These are phyloP conservation scores for Drosophila biarmipes DNA, from an alignment of 1,140 invertebrate species.

Conservation along the genomic window DNA sequence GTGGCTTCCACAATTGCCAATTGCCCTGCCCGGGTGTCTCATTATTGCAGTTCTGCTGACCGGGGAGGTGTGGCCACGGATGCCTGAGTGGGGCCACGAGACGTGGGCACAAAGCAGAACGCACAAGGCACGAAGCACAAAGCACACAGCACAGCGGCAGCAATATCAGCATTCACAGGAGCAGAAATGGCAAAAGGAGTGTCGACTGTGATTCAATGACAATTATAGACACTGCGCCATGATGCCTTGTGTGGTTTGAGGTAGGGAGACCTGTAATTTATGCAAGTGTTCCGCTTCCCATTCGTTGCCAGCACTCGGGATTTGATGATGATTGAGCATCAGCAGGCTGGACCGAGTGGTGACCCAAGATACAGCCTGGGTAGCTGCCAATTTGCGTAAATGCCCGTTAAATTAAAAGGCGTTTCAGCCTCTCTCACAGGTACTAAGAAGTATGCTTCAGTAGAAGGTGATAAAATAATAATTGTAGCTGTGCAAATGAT, in stretches of 20 bases:
- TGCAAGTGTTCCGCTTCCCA: constrained; percentile 33
- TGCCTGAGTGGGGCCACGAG: constrained; percentile 13
- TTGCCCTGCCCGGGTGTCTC: constrained; percentile 48
- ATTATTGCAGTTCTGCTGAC: constrained; percentile 58
- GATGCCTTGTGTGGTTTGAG: not conserved
- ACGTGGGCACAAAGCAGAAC: constrained; percentile 22
- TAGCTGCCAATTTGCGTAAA: constrained; percentile 4
- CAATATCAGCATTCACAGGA: constrained; percentile 17
- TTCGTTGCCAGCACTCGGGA: constrained; percentile 17
- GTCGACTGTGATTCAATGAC: constrained; percentile 29
- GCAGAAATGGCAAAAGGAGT: not conserved
- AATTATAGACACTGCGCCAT: constrained; percentile 28
- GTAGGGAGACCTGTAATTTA: constrained; percentile 35
- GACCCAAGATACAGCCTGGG: not conserved
- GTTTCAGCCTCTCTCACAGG: not conserved
- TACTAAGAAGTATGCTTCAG: not conserved
- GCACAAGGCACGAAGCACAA: not conserved
- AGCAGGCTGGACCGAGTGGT: not conserved
- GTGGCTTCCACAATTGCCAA: constrained; percentile 52
- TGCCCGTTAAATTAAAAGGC: constrained; percentile 6
- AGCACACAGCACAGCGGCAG: not conserved
- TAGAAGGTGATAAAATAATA: not conserved
- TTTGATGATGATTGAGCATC: constrained; percentile 28
- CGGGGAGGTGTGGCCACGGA: constrained; percentile 8
- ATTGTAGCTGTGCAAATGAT: too few relatives aligned